A percentile compares a stretch with the other conserved stretches of the same genome.
Conservation (phyloP, 2,888 invertebrate species). For the Epicampocera succincta region DNA sequence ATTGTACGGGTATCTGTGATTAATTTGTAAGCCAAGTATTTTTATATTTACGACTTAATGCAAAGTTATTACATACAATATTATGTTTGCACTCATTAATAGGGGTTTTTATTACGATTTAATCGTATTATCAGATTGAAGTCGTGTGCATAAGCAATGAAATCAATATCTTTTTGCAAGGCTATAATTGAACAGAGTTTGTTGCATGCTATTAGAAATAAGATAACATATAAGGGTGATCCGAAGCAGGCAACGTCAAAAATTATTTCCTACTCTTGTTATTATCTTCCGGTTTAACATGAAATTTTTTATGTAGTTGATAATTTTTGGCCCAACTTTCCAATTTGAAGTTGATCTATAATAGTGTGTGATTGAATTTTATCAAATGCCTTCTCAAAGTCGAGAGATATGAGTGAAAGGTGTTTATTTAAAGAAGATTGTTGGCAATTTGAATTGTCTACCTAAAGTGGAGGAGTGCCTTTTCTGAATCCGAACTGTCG, state of each 20-base stretch:
- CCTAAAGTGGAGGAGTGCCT: constrained; percentile 1
- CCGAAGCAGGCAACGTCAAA: constrained; percentile 56
- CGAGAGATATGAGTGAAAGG: constrained; percentile 35
- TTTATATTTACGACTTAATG: constrained; percentile 46
- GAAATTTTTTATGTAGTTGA: constrained; percentile 48
- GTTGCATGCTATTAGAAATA: constrained; percentile 59
- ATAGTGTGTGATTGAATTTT: constrained; percentile 39
- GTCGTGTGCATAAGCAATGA: constrained; percentile 67
- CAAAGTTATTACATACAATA: constrained; percentile 15
- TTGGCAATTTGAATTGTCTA: constrained; percentile 23
- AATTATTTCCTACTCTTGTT: too few species aligned
- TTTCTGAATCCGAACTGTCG: constrained; percentile 46
- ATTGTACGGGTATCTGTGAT: too few species aligned
- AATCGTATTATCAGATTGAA: constrained; percentile 60
- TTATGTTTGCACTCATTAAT: constrained; percentile 20
- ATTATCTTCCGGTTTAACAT: constrained; percentile 56
- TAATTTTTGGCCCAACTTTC: constrained; percentile 40
- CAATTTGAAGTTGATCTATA: constrained; percentile 32
- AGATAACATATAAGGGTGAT: constrained; percentile 57
- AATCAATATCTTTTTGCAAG: constrained; percentile 51
- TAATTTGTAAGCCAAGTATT: too few species aligned
- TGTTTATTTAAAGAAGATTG: constrained; percentile 30
- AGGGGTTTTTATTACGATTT: too few species aligned
- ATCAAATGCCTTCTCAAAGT: constrained; percentile 50
- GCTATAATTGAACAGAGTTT: constrained; percentile 42